A percentile compares a stretch with the other conserved stretches of the same genome.
Evolutionary conservation across 2,113 vertebrate genomes (phyloP).

Genomic region (Sceloporus tristichus): DNA sequence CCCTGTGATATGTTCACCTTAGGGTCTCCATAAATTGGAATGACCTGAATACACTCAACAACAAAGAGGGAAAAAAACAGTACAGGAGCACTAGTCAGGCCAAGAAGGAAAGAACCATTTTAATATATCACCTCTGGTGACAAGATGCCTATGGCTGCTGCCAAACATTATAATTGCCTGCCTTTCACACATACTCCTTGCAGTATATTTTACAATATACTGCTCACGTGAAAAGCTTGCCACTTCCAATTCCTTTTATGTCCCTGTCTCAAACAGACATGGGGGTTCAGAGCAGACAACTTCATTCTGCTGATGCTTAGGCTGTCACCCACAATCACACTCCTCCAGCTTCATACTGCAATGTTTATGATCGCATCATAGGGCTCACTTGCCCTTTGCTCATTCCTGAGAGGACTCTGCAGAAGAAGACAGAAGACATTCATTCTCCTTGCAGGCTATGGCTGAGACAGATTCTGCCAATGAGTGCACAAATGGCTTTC

Average conservation of each 20-base stretch:
- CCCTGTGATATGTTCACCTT: too few relatives aligned
- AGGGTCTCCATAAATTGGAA: too few relatives aligned
- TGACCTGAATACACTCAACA: too few relatives aligned
- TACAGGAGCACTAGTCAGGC: not conserved
- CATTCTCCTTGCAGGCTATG: not conserved
- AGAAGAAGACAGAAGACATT: not conserved
- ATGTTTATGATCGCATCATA: rapidly evolving
- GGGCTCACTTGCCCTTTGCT: not conserved
- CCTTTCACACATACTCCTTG: not conserved
- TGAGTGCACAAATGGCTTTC: not conserved
- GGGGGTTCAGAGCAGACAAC: rapidly evolving
- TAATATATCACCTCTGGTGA: not conserved
- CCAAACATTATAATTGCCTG: not conserved
- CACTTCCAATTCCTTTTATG: not conserved
- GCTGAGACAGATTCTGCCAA: slow-evolving; percentile 19
- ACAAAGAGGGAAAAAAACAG: not conserved
- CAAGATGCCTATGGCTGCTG: not conserved
- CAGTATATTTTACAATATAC: not conserved
- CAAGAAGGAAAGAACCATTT: not conserved
- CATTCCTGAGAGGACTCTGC: slow-evolving; percentile 9
- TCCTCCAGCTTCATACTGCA: not conserved
- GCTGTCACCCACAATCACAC: not conserved
- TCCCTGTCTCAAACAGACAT: not conserved
- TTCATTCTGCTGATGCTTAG: not conserved
- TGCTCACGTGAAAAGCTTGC: not conserved